Base-by-base conservation (phyloP, 1,140 invertebrate genomes). In the Pseudomyrmex concolor region DNA sequence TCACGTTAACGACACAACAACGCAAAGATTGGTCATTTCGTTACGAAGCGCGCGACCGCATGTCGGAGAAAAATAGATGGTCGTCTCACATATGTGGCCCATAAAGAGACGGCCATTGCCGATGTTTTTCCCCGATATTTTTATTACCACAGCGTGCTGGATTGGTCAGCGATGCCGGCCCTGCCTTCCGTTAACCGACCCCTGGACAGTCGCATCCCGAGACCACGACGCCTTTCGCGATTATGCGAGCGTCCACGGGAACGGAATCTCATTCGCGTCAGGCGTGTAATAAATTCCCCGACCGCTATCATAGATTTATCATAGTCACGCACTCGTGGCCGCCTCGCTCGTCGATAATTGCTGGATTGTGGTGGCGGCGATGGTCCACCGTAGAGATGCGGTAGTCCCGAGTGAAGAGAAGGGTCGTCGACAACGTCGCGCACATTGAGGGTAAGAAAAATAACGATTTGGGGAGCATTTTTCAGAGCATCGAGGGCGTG, bases 271-370 rank as follows among this genome's bases (percentile, higher is more conserved):
- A 91, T 91, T 92, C 91, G 91, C 86, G 91, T 84, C 91, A 92
- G 87, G 83, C 89, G 84, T 78, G 89, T 90, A 91, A 93, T 93
- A 92, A 92, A 93, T 93, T 91, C 87, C 43, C 85, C 63, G 87
- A 76, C 68, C 63, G 71, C 82, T 86, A 89, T 88, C 89, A 67
- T 91, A 91, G 90, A 93, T 93, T 93, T 92, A 93, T 93, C 93
- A 93, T 91, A 91, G 92, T 93, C 93, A 92, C 91, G 91, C 89
- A 88, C 86, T 92, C 88, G 83, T 83, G 76, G 63, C 84, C 84
- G 88, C 86, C 63, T 85, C 48, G 81, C 68, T 34, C 78, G 51
- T 57, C 87, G 87, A 90, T 91, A 92, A 93, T 93, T 91, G 90
- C 62, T 83, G 86, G 85, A 91, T 91, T 90, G 87, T 85, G 86